These are phyloP conservation scores for Trichopria drosophilae DNA, from an alignment of 2,888 invertebrate genomes.

Conservation along the genomic window DNA sequence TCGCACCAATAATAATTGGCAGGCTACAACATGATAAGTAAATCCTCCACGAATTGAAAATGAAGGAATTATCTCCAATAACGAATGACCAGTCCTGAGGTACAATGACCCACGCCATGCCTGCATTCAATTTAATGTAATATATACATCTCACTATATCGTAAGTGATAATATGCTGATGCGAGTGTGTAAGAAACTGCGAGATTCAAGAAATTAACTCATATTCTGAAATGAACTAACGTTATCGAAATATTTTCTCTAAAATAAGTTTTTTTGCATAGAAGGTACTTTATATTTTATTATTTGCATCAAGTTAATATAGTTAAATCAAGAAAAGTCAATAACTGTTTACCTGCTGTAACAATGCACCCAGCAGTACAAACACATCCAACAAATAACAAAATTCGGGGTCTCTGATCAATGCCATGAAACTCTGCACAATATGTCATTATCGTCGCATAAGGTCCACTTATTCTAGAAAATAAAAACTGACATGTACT, in stretches of 20 bases:
- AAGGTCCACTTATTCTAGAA: slow-evolving; percentile 70
- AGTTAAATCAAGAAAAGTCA: too few species aligned
- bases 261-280: too few species aligned
- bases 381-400: slow-evolving; percentile 70
- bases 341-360: slow-evolving; percentile 52
- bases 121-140: too few species aligned
- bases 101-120: slow-evolving; percentile 73
- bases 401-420: slow-evolving; percentile 66
- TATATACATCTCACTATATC: too few species aligned
- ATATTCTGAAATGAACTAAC: slow-evolving; percentile 65
- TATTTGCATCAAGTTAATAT: too few species aligned
- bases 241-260: slow-evolving; percentile 6
- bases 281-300: too few species aligned
- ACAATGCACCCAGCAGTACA: slow-evolving; percentile 67
- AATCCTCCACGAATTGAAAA: slow-evolving; percentile 61
- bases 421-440: slow-evolving; percentile 72
- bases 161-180: too few species aligned
- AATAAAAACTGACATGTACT: too few species aligned
- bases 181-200: too few species aligned
- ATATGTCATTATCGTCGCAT: slow-evolving; percentile 72
- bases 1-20: slow-evolving; percentile 69
- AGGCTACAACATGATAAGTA: slow-evolving; percentile 60
- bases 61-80: slow-evolving; percentile 34
- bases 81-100: slow-evolving; percentile 59
- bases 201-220: too few species aligned